Conservation (phyloP, 2,888 invertebrate species). For the Drosophila lacicola region DNA sequence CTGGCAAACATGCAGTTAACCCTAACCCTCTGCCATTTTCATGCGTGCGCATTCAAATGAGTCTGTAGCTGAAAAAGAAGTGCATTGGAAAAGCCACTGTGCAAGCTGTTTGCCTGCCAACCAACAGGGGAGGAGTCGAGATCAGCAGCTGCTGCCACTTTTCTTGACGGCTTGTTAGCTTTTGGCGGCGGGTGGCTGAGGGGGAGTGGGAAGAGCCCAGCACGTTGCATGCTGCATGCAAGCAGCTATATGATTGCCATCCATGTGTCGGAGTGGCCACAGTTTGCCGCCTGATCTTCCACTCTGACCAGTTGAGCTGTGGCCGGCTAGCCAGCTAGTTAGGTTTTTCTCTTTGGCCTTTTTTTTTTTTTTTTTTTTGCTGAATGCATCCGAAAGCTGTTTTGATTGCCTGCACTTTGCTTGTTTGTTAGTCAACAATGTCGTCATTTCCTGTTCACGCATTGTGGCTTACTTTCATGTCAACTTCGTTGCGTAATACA, state of each 20-base stretch:
- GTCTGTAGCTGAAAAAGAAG: constrained; percentile 5
- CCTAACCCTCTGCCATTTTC: constrained; percentile 18
- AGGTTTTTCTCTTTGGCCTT: constrained; percentile 1
- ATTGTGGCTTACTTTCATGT: constrained; percentile 34
- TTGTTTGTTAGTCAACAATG: constrained; percentile 34
- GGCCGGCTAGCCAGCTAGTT: constrained; percentile 6
- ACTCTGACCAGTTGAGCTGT: constrained; percentile 16
- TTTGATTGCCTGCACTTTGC: constrained; percentile 37
- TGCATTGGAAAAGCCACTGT: not conserved
- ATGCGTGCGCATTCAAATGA: constrained; percentile 61
- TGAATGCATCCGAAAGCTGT: constrained; percentile 17
- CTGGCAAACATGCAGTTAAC: not conserved
- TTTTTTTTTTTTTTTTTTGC: not conserved
- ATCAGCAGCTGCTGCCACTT: constrained; percentile 33
- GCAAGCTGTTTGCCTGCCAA: constrained; percentile 8
- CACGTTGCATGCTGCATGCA: constrained; percentile 51
- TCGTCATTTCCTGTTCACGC: constrained; percentile 46
- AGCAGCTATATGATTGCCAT: constrained; percentile 32
- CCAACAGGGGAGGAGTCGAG: not conserved
- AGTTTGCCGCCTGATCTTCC: constrained; percentile 17
- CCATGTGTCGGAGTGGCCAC: constrained; percentile 8
- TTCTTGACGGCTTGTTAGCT: constrained; percentile 58
- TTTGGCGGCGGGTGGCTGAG: constrained; percentile 7
- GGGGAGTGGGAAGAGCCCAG: constrained; percentile 2
- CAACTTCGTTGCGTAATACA: constrained; percentile 31